Conservation (phyloP, 2,797 vertebrate genomes). For the Dendrocincla fuliginosa region DNA sequence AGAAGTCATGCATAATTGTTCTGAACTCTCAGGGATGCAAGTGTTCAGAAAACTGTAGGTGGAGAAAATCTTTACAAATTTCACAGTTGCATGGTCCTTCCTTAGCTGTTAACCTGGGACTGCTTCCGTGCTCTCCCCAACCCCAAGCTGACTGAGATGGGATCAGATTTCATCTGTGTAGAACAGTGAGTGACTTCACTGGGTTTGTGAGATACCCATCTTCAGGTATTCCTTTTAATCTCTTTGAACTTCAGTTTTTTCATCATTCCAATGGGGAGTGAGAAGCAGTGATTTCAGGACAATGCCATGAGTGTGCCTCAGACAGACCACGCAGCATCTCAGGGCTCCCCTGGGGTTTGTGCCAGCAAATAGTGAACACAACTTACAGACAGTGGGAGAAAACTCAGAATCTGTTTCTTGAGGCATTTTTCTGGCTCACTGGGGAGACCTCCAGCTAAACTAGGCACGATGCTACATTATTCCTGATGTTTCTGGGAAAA, state of each 20-base stretch:
- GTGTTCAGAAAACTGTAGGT: neutral
- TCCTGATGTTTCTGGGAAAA: neutral
- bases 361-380: neutral
- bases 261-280: neutral
- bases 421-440: neutral
- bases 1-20: neutral
- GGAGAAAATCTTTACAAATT: neutral
- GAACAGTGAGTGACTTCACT: neutral
- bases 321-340: neutral
- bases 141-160: neutral
- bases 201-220: neutral
- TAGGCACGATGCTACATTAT: fast-evolving
- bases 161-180: neutral
- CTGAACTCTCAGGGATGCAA: neutral
- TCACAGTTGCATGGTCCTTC: neutral
- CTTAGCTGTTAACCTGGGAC: neutral
- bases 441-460: neutral
- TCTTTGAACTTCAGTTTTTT: neutral
- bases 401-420: neutral
- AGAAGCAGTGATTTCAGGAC: neutral
- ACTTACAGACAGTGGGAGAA: neutral
- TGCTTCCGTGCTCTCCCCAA: neutral
- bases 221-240: neutral
- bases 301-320: neutral
- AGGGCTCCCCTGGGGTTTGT: neutral